Base-by-base conservation (phyloP, 2,797 vertebrate genomes). In the Meda fulgida region DNA sequence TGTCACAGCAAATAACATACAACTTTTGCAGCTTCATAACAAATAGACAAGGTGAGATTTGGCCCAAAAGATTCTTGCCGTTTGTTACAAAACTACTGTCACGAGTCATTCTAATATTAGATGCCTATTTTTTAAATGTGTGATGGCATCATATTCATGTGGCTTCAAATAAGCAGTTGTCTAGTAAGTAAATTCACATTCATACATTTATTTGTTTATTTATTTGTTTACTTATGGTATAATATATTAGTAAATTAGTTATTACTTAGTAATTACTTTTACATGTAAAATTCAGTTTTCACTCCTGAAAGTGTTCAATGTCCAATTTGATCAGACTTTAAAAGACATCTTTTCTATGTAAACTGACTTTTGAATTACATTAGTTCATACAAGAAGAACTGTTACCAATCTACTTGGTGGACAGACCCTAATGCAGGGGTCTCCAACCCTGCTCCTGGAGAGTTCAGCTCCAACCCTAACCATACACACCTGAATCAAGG, bases 371-470 rank as follows among this genome's bases (percentile, higher is more conserved):
- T 85, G 72, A 73, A 81, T 84, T 81, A 67, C 43, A 80, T 46
- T 85, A 75, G 69, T 87, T 88, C 88, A 87, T 84, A 40, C 43
- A 65, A 85, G 78, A 89, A 87, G 78, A 89, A 86, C 70, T 73
- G 31, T 81, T 83, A 80, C 63, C 67, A 53, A 38, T 87, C 40
- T 78, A 66, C 36, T 76, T 26, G 67, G n/a, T 5, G 9, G 26
- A 85, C 71, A 29, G 26, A 8, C 46, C 18, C 65, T 63, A 65
- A 65, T 78, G n/a, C 58, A 10, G 3, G 55, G 55, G 55, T 58
- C 23, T 23, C 23, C 3, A 58, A 23, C 9, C 1, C 1, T 11
- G 21, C 43, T 55, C 53, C 8, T 8, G 7, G 21, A 58, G 10
- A n/a, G 11, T 60, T 60, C n/a, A 26, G n/a, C 58, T 29, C 58